Evolutionary conservation across 2,888 invertebrate genomes (phyloP), one percentile per base, ranked within the genome.

Genomic region (Epicampocera succincta): DNA sequence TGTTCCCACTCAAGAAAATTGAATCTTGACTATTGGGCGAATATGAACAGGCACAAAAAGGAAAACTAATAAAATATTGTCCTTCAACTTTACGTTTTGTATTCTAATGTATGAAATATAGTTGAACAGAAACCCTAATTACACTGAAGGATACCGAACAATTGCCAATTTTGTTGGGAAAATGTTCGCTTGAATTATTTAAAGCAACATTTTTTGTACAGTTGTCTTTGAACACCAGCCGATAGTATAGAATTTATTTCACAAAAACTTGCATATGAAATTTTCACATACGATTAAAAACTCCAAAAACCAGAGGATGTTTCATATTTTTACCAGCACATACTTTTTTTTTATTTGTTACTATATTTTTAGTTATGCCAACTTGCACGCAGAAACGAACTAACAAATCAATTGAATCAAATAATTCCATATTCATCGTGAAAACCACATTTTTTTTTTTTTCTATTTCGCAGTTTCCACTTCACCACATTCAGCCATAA

Each of bases 341-440:
- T 6, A 33, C 8, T 33, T 12, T 54, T 61, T 73, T 25, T 52
- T 42, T 65, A 56, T n/a, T 19, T 50, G 48, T 17, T 19, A 13
- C 19, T 48, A 17, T 60, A 58, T 60, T 60, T 80, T 17, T 33
- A 61, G 65, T 66, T 52, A 38, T 48, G 40, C 60, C 19, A 65
- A 65, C 33, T 65, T 44, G 44, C 48, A 78, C 58, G 65, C 74
- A 69, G 17, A 71, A 65, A 38, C 60, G 25, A 68, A 52, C 68
- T 25, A 56, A 74, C 82, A 82, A 82, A 65, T 82, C 72, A 77
- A 72, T 77, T 63, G 66, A 73, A 77, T 72, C 69, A 73, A 77
- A 63, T 63, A 71, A 77, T 69, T 46, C 82, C 78, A 68, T 66
- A 66, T 56, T 68, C 71, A 58, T 74, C 15, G 50, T 4, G 12